Conservation (phyloP, 2,888 invertebrate species). For the Penaeus monodon region DNA sequence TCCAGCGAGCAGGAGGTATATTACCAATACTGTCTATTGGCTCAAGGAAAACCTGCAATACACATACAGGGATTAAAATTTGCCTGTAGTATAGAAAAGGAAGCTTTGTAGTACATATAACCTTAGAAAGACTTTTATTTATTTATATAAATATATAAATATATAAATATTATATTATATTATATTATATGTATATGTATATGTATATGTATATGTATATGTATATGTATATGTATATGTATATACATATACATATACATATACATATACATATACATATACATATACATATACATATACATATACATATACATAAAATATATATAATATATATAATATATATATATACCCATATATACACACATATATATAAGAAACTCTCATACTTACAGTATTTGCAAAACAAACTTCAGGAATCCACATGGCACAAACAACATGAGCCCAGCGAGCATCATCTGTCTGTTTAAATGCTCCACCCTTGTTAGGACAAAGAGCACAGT, state of each 20-base stretch:
- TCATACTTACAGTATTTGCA: slow-evolving; percentile 87
- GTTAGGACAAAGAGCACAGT: slow-evolving; percentile 98
- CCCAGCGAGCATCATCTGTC: slow-evolving; percentile 95
- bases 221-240: too few relatives aligned
- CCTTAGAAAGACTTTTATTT: too few relatives aligned
- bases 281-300: too few relatives aligned
- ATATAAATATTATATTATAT: too few relatives aligned
- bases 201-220: too few relatives aligned
- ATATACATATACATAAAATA: too few relatives aligned
- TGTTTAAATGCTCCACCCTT: slow-evolving; percentile 99
- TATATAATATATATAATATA: background rate
- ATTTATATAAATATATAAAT: too few relatives aligned
- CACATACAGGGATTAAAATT: background rate
- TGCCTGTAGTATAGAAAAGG: background rate
- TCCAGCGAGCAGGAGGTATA: slow-evolving; percentile 95
- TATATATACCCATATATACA: background rate
- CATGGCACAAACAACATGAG: slow-evolving; percentile 97
- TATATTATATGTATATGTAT: too few relatives aligned
- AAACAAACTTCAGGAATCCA: slow-evolving; percentile 99
- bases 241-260: too few relatives aligned
- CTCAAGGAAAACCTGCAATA: slow-evolving; percentile 81
- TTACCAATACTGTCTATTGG: slow-evolving; percentile 97
- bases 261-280: too few relatives aligned
- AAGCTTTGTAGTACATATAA: background rate
- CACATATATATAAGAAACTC: slow-evolving; percentile 64